Evolutionary conservation across 2,797 vertebrate genomes (phyloP).

Genomic region (Pangasius macronema): DNA sequence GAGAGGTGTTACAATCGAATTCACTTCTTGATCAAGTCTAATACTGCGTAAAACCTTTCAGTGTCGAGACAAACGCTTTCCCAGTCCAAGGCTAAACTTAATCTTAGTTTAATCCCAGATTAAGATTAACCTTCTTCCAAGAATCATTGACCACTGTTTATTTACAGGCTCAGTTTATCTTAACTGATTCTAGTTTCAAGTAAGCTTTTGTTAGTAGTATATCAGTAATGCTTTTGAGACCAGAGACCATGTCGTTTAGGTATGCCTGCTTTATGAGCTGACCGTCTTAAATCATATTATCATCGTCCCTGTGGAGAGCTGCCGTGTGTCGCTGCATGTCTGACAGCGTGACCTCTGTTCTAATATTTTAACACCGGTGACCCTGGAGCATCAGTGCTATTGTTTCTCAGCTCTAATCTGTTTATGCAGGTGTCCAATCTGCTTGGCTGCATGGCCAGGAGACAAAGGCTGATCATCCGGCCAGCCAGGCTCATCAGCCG

Average conservation of each 20-base stretch:
- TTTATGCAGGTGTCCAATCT: conserved; percentile 85
- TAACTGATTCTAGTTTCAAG: conserved; percentile 7
- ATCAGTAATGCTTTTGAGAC: background rate
- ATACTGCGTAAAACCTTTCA: background rate
- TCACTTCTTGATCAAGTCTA: background rate
- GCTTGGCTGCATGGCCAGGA: conserved; percentile 57
- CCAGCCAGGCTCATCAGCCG: conserved; percentile 80
- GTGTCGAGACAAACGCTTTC: background rate
- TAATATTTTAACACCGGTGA: conserved; percentile 69
- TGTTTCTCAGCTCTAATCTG: conserved; percentile 89
- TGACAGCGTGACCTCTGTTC: conserved; percentile 86
- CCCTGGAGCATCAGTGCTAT: conserved; percentile 76
- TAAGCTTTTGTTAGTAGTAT: background rate
- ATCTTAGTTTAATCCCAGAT: conserved; percentile 4
- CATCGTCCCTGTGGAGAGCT: conserved; percentile 29
- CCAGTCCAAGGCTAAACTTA: conserved; percentile 12
- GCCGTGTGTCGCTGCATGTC: conserved; percentile 73
- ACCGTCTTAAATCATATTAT: conserved; percentile 29
- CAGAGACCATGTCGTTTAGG: background rate
- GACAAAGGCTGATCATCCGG: conserved; percentile 69
- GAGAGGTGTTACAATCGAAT: background rate
- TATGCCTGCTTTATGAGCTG: background rate
- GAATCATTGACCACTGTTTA: background rate
- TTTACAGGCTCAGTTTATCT: background rate
- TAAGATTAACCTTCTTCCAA: background rate